These are phyloP conservation scores for Scaptomyza pallida DNA, from an alignment of 1,140 invertebrate genomes.

Conservation along the genomic window DNA sequence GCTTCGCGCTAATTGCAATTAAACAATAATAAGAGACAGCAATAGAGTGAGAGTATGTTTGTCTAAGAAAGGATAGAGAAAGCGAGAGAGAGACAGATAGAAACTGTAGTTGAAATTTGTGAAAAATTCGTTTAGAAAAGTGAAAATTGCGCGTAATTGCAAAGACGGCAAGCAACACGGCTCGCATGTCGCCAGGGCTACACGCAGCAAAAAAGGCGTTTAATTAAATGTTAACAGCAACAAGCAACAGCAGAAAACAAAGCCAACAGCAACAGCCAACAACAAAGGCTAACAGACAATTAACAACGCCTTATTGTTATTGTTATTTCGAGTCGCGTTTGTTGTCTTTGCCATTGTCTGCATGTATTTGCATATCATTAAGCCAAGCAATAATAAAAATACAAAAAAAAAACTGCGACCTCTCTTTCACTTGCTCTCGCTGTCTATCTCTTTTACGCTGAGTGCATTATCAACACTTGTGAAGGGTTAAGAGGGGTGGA, in stretches of 20 bases:
- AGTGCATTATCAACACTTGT: conserved; percentile 75
- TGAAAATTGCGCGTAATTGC: conserved; percentile 74
- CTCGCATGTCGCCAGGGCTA: conserved; percentile 60
- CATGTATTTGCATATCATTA: conserved; percentile 80
- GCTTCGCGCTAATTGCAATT: conserved; percentile 66
- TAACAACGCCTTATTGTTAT: conserved; percentile 50
- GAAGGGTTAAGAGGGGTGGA: conserved; percentile 6
- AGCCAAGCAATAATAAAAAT: conserved; percentile 60
- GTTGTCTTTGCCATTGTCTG: conserved; percentile 55
- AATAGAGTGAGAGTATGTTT: background rate
- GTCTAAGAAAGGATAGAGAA: background rate
- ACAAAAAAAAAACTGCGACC: too few species aligned
- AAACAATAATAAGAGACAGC: conserved; percentile 49
- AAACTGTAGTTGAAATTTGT: conserved; percentile 22
- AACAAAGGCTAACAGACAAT: conserved; percentile 57
- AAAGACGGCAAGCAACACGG: conserved; percentile 3
- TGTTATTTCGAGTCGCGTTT: conserved; percentile 34
- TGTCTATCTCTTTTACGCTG: background rate
- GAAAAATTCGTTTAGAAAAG: conserved; percentile 67
- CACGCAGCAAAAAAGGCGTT: conserved; percentile 73
- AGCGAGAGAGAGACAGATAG: background rate
- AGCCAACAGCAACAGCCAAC: conserved; percentile 21
- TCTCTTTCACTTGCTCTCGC: conserved; percentile 6
- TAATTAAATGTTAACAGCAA: conserved; percentile 78
- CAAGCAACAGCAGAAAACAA: conserved; percentile 39